Conservation (phyloP, 2,888 invertebrate genomes). For the Onthophagus sagittarius region DNA sequence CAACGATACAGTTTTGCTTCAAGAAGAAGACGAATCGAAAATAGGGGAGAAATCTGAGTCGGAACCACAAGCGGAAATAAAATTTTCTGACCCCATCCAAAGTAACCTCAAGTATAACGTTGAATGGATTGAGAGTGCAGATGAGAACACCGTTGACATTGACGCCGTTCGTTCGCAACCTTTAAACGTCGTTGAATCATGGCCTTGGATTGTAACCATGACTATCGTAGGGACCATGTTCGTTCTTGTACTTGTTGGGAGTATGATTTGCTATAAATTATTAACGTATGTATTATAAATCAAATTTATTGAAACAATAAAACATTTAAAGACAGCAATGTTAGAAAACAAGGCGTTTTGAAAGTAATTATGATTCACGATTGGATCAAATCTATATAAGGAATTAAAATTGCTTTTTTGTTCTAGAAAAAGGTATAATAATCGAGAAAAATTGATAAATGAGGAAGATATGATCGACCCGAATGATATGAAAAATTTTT, state of each 20-base stretch:
- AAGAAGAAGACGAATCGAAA: background rate
- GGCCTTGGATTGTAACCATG: background rate
- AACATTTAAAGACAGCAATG: too few species aligned
- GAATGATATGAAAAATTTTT: slow-evolving; percentile 48
- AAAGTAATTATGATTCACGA: too few species aligned
- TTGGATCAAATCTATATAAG: too few species aligned
- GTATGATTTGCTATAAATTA: background rate
- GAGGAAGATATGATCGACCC: slow-evolving; percentile 46
- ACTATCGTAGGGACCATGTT: background rate
- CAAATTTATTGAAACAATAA: too few species aligned
- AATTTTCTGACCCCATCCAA: background rate
- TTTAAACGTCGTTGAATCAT: background rate
- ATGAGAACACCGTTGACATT: background rate
- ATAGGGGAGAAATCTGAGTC: background rate
- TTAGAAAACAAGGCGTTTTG: too few species aligned
- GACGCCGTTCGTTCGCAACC: background rate
- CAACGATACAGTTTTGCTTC: background rate
- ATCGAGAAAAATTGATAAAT: slow-evolving; percentile 49
- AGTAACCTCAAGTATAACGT: background rate
- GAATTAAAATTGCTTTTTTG: background rate
- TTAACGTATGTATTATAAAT: background rate
- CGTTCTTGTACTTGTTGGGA: background rate
- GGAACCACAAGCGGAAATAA: background rate
- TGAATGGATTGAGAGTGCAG: slow-evolving; percentile 1
- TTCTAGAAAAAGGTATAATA: slow-evolving; percentile 35